Evolutionary conservation across 2,888 invertebrate genomes (phyloP), one percentile per base, ranked within the genome.

Genomic region (Orthosia incerta): DNA sequence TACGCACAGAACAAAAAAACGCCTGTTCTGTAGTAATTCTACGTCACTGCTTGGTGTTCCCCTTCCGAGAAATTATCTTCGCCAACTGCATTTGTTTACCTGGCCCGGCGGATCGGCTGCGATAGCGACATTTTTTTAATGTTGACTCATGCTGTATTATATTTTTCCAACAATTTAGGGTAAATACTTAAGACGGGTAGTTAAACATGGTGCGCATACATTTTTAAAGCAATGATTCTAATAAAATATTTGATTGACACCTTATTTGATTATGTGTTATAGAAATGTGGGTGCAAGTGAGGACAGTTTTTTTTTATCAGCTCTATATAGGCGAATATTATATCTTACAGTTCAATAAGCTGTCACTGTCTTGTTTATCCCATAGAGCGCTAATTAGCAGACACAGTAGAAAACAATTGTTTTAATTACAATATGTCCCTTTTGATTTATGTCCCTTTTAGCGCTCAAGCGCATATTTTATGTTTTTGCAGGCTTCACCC

Each of bases 41-140:
- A 59, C 57, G 75, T 57, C 62, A 71, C 46, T 31, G 55, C 3
- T 59, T 46, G 20, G 71, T 60, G 61, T 50, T 65, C 62, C 73
- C 77, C 46, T 72, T 62, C 13, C 9, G 45, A 55, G 55, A 62
- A 55, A 4, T 50, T 46, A 11, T 31, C 18, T 26, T 13, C 2
- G 26, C 12, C n/a, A 60, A 9, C 56, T 20, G 67, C 68, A 46
- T 56, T 45, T 65, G 63, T 76, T 67, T 68, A 72, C 81, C 64
- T 72, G 76, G 15, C 11, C 13, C 16, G 7, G 15, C 18, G 20
- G 13, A 13, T 18, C 16, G n/a, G 18, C 20, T 31, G 48, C 16
- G 26, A 55, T 13, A 39, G 18, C 16, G 53, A 23, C 12, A 23
- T 26, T 56, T 46, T 48, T 57, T n/a, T 13, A 72, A 62, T 66